phyloP scores from a whole-genome alignment of 2,797 vertebrate genomes.

The Antennarius maculatus region DNA sequence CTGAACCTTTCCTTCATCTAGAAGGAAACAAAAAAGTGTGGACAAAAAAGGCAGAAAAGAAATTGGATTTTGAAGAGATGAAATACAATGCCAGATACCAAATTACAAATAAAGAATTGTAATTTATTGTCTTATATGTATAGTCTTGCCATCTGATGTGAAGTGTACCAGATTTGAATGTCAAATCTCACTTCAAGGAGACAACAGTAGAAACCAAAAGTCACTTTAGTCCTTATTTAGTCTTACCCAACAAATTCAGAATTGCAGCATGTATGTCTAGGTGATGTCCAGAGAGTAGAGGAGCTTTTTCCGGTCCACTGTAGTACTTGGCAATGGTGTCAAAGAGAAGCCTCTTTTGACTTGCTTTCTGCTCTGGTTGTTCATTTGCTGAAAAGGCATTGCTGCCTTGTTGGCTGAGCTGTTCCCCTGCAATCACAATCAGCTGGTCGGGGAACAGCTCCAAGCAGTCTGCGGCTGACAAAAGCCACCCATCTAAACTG shows the following conservation, averaged over 20 bases:
- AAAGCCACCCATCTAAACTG: conserved; percentile 86
- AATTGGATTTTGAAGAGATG: background rate
- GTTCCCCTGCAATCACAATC: conserved; percentile 84
- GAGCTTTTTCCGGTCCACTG: conserved; percentile 80
- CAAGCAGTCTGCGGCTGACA: conserved; percentile 85
- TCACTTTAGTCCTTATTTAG: background rate
- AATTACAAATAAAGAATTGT: background rate
- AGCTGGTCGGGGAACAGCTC: conserved; percentile 89
- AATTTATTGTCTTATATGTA: background rate
- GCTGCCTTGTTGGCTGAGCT: conserved; percentile 74
- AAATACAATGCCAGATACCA: background rate
- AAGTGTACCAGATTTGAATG: too few relatives aligned
- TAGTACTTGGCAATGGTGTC: conserved; percentile 88
- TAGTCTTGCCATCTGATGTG: too few relatives aligned
- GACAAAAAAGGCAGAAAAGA: background rate
- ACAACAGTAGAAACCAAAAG: background rate
- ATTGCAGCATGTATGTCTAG: conserved; percentile 82
- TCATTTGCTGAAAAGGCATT: conserved; percentile 20
- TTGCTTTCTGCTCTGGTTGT: conserved; percentile 48
- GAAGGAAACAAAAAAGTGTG: conserved; percentile 3
- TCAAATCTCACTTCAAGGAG: background rate
- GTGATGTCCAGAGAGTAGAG: conserved; percentile 82
- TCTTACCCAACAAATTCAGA: conserved; percentile 86
- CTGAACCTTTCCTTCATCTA: conserved; percentile 69
- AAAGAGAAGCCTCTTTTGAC: conserved; percentile 86